Evolutionary conservation across 2,888 invertebrate species (phyloP), one percentile per base, ranked within the genome.

Genomic region (Dryomyza anilis): DNA sequence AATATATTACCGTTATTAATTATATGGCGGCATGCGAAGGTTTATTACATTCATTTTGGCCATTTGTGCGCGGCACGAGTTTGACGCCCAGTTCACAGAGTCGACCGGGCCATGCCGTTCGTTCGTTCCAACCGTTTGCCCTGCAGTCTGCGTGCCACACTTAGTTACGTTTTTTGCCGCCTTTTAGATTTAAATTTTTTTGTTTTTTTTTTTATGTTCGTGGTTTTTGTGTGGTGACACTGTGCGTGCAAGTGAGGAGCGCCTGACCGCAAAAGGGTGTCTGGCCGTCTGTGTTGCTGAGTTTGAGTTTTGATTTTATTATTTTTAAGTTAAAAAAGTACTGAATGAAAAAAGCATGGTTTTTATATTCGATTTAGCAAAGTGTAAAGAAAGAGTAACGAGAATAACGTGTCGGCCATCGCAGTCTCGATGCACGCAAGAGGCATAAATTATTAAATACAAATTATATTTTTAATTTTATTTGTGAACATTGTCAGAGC

Each of bases 1-100:
- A 72, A 72, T 70, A 70, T 69, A 72, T 72, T 70, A 70, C 71
- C 70, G 68, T 72, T 72, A 72, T 72, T 72, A 72, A 71, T 72
- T 70, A 71, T 71, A 69, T 68, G 68, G 67, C 71, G 69, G 70
- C 72, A 72, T 71, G 72, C 72, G 67, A 72, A 65, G 65, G 66
- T 66, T 70, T 67, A 68, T 69, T 67, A 69, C 66, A 69, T 65
- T 67, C 65, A 64, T 69, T 70, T 66, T 67, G n/a, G 58, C 64
- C 66, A 56, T 55, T 64, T 64, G 55, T 3, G 43, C 12, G 43
- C 29, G 43, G 21, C 61, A 39, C 43, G 19, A 46, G 33, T 36
- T 52, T 52, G 21, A 39, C 56, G 39, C 56, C n/a, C n/a, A n/a
- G n/a, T n/a, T n/a, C n/a, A n/a, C n/a, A n/a, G n/a, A n/a, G n/a